phyloP scores from a whole-genome alignment of 1,140 invertebrate genomes.

The Rhagoletis pomonella region DNA sequence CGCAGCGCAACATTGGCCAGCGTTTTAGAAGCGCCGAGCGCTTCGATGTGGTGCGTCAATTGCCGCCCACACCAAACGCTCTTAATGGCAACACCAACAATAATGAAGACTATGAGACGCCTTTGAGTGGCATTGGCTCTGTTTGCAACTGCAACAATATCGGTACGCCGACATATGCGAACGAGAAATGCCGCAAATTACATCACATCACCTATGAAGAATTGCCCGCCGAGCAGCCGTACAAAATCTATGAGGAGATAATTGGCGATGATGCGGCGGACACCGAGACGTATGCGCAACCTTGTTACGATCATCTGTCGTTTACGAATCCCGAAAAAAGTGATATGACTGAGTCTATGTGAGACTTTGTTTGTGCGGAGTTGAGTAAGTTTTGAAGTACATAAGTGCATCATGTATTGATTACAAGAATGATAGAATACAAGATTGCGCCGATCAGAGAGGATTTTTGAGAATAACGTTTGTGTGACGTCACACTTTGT shows the following conservation, averaged over 20 bases:
- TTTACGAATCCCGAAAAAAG: neutral
- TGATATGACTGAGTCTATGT: neutral
- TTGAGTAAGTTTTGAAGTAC: too few relatives aligned
- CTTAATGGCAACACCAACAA: neutral
- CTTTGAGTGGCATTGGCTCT: conserved; percentile 63
- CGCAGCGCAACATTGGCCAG: conserved; percentile 50
- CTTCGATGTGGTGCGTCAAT: conserved; percentile 67
- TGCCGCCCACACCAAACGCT: conserved; percentile 35
- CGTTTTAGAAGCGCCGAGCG: conserved; percentile 64
- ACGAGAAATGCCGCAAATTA: conserved; percentile 59
- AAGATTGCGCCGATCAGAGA: too few relatives aligned
- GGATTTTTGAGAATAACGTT: too few relatives aligned
- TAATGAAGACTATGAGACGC: conserved; percentile 69
- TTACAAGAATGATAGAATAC: too few relatives aligned
- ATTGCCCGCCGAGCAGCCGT: conserved; percentile 63
- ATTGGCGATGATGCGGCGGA: conserved; percentile 45
- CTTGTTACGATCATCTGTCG: conserved; percentile 45
- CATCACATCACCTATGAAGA: conserved; percentile 70
- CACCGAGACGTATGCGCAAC: conserved; percentile 55
- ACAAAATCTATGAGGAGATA: conserved; percentile 69
- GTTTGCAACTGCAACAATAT: conserved; percentile 65
- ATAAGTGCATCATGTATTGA: too few relatives aligned
- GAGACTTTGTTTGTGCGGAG: neutral
- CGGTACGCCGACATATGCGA: conserved; percentile 57
- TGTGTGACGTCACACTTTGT: too few relatives aligned